Conservation (phyloP, 2,113 vertebrate species). For the Orientallactaga bullata region DNA sequence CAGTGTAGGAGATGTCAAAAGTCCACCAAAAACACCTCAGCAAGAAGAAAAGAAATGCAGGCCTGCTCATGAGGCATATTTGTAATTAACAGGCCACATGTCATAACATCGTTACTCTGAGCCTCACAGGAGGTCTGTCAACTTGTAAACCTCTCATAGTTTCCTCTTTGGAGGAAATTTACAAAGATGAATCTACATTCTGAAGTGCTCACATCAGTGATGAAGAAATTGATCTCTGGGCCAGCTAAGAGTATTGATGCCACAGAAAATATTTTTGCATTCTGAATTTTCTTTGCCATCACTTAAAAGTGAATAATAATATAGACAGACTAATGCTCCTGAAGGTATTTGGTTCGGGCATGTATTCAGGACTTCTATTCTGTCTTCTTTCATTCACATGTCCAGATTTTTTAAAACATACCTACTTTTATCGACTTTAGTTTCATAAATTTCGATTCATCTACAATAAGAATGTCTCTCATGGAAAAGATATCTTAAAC, state of each 20-base stretch:
- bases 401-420: slow-evolving; percentile 4
- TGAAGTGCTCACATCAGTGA: slow-evolving; percentile 25
- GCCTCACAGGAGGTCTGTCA: not conserved
- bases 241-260: not conserved
- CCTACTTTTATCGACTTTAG: not conserved
- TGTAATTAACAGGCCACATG: not conserved
- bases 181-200: not conserved
- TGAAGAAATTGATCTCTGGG: not conserved
- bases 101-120: not conserved
- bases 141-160: not conserved
- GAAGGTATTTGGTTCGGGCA: not conserved
- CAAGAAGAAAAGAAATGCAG: not conserved
- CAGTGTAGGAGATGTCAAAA: not conserved
- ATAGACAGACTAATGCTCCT: not conserved
- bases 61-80: not conserved
- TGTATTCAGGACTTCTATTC: not conserved
- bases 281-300: not conserved
- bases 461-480: slow-evolving; percentile 30
- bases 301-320: slow-evolving; percentile 7
- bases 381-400: not conserved
- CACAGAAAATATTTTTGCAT: slow-evolving; percentile 15
- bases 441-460: slow-evolving; percentile 48
- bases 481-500: slow-evolving; percentile 8
- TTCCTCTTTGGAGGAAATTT: not conserved
- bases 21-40: not conserved